These are phyloP conservation scores for Ptilonorhynchus violaceus DNA, from an alignment of 2,113 vertebrate genomes.

Conservation along the genomic window DNA sequence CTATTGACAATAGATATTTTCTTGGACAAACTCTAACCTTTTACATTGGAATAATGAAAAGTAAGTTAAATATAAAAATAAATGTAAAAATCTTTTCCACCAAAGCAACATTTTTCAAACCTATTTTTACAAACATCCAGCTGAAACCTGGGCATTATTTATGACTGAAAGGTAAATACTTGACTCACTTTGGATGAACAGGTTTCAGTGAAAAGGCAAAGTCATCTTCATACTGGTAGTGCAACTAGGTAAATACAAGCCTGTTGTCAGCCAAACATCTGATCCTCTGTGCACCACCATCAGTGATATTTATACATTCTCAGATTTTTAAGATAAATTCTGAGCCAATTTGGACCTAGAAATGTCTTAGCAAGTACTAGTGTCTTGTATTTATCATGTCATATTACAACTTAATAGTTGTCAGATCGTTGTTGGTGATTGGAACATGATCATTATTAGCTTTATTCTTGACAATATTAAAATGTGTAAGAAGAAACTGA, in stretches of 20 bases:
- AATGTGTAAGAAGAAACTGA: accelerated
- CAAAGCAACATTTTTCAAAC: neutral
- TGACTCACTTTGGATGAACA: neutral
- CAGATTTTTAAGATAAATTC: neutral
- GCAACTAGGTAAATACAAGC: neutral
- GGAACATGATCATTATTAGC: neutral
- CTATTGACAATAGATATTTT: neutral
- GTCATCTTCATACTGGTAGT: neutral
- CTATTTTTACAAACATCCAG: neutral
- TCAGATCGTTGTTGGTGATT: neutral
- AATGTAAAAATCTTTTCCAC: neutral
- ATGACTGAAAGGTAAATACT: neutral
- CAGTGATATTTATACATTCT: neutral
- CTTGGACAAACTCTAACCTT: neutral
- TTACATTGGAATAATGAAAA: neutral
- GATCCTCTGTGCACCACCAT: neutral
- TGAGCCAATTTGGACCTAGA: neutral
- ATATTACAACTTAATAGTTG: neutral
- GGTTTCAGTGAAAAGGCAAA: neutral
- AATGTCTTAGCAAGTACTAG: neutral
- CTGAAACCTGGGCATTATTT: neutral
- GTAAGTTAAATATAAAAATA: neutral
- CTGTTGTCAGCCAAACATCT: neutral
- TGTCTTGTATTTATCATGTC: neutral
- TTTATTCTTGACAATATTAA: neutral